phyloP scores from a whole-genome alignment of 2,797 vertebrate species.

The Hemibagrus guttatus region DNA sequence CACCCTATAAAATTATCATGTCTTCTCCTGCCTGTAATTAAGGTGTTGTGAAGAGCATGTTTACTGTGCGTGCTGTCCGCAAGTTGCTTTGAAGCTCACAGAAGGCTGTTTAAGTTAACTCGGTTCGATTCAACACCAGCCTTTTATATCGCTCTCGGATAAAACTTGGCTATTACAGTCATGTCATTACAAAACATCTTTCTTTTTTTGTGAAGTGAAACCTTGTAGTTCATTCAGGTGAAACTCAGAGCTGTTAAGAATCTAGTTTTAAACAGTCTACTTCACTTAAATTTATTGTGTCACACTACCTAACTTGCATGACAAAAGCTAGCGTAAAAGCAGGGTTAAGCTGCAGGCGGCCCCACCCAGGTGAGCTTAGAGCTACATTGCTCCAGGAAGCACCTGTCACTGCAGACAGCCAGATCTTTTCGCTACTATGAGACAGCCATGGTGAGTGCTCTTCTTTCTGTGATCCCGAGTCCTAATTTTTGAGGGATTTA shows the following conservation, averaged over 20 bases:
- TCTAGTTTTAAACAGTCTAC: constrained; percentile 49
- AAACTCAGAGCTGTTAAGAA: constrained; percentile 37
- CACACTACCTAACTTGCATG: constrained; percentile 57
- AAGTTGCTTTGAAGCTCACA: constrained; percentile 46
- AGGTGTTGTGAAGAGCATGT: constrained; percentile 48
- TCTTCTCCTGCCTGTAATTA: constrained; percentile 54
- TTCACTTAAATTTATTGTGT: constrained; percentile 50
- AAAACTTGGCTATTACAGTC: not conserved
- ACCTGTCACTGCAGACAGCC: constrained; percentile 55
- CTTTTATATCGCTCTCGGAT: not conserved
- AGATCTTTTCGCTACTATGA: constrained; percentile 35
- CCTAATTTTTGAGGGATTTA: not conserved
- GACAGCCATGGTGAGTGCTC: constrained; percentile 62
- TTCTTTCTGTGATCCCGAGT: not conserved
- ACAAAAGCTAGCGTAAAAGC: constrained; percentile 59
- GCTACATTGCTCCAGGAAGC: constrained; percentile 60
- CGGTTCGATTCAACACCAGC: not conserved
- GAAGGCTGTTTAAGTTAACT: not conserved
- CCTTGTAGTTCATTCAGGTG: constrained; percentile 26
- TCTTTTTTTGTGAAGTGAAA: constrained; percentile 52
- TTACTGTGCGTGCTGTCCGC: constrained; percentile 30
- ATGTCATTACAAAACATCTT: not conserved
- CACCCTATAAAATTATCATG: constrained; percentile 51
- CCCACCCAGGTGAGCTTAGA: constrained; percentile 66
- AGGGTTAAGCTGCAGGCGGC: constrained; percentile 55